Evolutionary conservation across 2,113 vertebrate genomes (phyloP).

Genomic region (Rousettus leschenaultii): DNA sequence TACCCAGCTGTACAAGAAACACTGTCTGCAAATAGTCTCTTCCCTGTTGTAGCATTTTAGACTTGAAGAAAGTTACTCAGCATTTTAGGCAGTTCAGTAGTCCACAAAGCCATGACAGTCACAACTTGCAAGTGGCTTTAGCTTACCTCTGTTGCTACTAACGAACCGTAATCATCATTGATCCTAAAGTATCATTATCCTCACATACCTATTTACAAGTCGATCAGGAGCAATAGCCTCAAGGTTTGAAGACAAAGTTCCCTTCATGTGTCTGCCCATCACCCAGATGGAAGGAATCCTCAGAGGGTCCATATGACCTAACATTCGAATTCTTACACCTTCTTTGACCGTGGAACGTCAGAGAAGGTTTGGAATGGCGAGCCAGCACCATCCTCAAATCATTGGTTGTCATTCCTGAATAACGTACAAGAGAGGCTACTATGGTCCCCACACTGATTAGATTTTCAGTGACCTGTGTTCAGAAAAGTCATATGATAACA

Average conservation of each 20-base stretch:
- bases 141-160: conserved; percentile 51
- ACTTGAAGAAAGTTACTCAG: conserved; percentile 49
- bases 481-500: background rate
- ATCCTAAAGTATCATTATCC: conserved; percentile 49
- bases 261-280: background rate
- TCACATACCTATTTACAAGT: conserved; percentile 63
- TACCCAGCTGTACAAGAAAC: conserved; percentile 48
- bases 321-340: background rate
- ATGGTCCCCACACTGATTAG: background rate
- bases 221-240: conserved; percentile 59
- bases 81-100: conserved; percentile 20
- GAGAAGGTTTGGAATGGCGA: background rate
- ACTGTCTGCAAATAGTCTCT: conserved; percentile 27
- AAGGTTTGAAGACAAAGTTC: background rate
- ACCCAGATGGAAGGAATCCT: background rate
- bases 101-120: background rate
- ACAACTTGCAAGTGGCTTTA: conserved; percentile 26
- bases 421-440: background rate
- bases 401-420: background rate
- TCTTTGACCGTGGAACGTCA: background rate
- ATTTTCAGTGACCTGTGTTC: background rate
- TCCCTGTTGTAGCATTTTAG: background rate
- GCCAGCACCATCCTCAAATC: background rate
- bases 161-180: conserved; percentile 63
- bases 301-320: background rate